Evolutionary conservation across 2,888 invertebrate genomes (phyloP), one percentile per base, ranked within the genome.

Genomic region (Luffia ferchaultella): DNA sequence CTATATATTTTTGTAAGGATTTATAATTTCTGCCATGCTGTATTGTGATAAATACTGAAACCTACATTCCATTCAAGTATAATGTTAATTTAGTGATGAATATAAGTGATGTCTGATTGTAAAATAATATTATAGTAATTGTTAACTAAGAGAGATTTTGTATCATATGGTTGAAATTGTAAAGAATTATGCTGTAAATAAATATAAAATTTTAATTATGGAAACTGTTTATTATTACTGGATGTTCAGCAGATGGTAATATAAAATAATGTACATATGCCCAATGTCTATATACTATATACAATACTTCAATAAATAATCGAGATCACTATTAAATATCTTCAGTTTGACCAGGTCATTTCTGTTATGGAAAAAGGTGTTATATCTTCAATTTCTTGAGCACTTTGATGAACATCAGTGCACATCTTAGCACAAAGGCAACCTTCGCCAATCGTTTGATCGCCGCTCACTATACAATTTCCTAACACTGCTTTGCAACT

Each of bases 171-270:
- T 82, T 80, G 73, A 80, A 70, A 73, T 70, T 82, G 79, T 80
- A 80, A 76, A 80, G 74, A 82, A 75, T 70, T 79, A 80, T 66
- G 73, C 76, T 83, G 83, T 83, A 82, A 82, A 82, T 83, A 82
- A 82, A 79, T 73, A 67, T 71, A 73, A 76, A 75, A 72, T 75
- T 78, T 30, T 30, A 30, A 30, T 30, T 30, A 30, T 30, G 30
- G 30, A 30, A 30, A 30, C n/a, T n/a, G n/a, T n/a, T n/a, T n/a
- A n/a, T n/a, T n/a, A n/a, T n/a, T n/a, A n/a, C n/a, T n/a, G n/a
- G n/a, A n/a, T n/a, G n/a, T n/a, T n/a, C n/a, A n/a, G n/a, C n/a
- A n/a, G n/a, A n/a, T n/a, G n/a, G n/a, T n/a, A n/a, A n/a, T n/a
- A n/a, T n/a, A n/a, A n/a, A n/a, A n/a, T n/a, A n/a, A n/a, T n/a